These are phyloP conservation scores for Aphodius sticticus DNA, from an alignment of 2,888 invertebrate species.

Conservation along the genomic window DNA sequence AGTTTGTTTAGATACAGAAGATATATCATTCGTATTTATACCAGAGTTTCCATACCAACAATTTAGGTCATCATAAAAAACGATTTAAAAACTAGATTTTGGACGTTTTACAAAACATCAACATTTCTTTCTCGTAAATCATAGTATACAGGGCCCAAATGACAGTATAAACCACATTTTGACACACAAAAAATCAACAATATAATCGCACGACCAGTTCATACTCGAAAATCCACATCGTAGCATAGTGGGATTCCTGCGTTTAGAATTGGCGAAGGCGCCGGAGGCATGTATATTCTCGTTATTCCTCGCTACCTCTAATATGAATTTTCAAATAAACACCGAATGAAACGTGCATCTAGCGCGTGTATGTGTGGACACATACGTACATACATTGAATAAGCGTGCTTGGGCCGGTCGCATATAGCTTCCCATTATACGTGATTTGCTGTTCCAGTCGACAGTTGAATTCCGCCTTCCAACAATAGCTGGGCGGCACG, in stretches of 20 bases:
- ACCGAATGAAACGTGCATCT: not conserved
- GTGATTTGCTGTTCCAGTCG: not conserved
- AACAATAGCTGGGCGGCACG: not conserved
- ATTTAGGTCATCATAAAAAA: no score
- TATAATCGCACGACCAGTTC: not conserved
- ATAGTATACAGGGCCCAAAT: no score
- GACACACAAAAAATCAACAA: no score
- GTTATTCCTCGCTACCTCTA: not conserved
- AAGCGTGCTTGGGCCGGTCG: not conserved
- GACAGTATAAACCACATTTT: no score
- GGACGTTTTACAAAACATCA: no score
- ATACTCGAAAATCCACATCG: not conserved
- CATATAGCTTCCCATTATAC: not conserved
- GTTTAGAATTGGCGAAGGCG: not conserved
- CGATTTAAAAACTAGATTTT: no score
- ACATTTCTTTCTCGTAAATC: no score
- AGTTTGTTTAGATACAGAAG: no score
- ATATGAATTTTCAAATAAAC: slow-evolving; percentile 4
- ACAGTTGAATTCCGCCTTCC: not conserved
- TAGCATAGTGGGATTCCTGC: not conserved
- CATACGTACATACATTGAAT: not conserved
- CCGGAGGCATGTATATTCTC: not conserved
- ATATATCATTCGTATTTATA: no score
- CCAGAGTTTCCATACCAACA: no score
- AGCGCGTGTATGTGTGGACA: not conserved